Percentiles rank a stretch among this genome's conserved stretches.
Evolutionary conservation across 2,888 invertebrate species (phyloP).

Genomic region (Sesamia inferens): DNA sequence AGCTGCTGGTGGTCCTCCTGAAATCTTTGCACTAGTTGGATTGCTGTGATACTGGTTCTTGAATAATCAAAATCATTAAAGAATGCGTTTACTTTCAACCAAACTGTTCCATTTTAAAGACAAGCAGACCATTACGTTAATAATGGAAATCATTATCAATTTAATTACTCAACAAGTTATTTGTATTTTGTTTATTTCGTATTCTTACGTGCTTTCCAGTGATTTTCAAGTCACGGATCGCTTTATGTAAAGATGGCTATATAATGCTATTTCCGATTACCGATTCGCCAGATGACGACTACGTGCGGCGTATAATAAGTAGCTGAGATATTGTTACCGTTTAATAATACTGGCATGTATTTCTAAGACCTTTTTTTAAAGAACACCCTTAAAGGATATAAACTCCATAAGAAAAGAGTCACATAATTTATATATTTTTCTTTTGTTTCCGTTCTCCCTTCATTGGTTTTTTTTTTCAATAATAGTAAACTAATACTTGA

Average conservation of each 20-base stretch:
- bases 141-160: neutral
- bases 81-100: neutral
- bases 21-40: too few species aligned
- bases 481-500: too few species aligned
- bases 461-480: too few species aligned
- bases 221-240: constrained; percentile 25
- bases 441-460: neutral
- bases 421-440: neutral
- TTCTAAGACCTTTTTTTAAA: constrained; percentile 1
- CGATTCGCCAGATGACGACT: constrained; percentile 20
- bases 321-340: neutral
- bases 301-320: constrained; percentile 36
- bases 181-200: neutral
- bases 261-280: constrained; percentile 36
- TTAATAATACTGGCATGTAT: neutral
- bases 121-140: neutral
- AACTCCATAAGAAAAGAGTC: too few species aligned
- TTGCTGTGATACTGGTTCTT: too few species aligned
- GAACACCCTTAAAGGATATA: neutral
- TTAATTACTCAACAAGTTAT: neutral
- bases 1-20: too few species aligned
- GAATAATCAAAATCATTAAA: neutral
- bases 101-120: neutral
- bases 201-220: neutral
- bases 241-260: constrained; percentile 13